Conservation (phyloP, 2,888 invertebrate species). For the Eurytoma californica region DNA sequence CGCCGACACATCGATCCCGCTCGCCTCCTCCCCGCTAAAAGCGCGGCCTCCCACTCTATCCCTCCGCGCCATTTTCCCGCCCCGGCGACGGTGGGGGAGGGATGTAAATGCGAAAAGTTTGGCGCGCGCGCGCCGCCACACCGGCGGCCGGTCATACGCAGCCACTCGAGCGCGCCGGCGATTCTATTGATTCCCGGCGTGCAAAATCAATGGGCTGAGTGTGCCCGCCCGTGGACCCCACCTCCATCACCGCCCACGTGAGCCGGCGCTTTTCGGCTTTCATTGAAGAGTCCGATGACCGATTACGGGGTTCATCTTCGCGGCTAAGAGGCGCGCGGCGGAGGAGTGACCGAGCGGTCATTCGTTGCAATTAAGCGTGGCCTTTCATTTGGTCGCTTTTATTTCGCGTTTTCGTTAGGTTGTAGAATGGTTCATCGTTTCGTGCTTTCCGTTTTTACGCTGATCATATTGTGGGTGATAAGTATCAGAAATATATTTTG, state of each 20-base stretch:
- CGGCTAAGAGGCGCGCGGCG: no score
- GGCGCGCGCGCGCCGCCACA: constrained; percentile 60
- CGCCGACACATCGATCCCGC: constrained; percentile 14
- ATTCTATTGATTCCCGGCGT: constrained; percentile 61
- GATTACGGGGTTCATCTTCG: no score
- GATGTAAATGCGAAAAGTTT: constrained; percentile 64
- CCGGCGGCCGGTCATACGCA: constrained; percentile 10
- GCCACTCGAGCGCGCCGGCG: constrained; percentile 54
- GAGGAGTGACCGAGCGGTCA: no score
- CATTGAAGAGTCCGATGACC: no score
- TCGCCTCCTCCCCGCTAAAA: constrained; percentile 2
- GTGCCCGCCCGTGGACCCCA: not conserved
- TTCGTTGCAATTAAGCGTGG: no score
- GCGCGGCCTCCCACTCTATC: not conserved
- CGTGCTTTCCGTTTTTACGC: no score
- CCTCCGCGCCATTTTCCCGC: constrained; percentile 1
- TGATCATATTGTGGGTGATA: no score
- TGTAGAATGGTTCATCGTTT: no score
- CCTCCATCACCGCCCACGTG: not conserved
- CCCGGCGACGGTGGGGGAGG: not conserved
- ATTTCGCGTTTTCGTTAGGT: no score
- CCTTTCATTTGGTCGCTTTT: no score
- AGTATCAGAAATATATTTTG: no score
- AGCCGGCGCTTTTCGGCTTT: no score
- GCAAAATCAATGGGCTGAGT: constrained; percentile 60